Evolutionary conservation across 2,113 vertebrate species (phyloP).

Genomic region (Lamprologus ornatipinnis): DNA sequence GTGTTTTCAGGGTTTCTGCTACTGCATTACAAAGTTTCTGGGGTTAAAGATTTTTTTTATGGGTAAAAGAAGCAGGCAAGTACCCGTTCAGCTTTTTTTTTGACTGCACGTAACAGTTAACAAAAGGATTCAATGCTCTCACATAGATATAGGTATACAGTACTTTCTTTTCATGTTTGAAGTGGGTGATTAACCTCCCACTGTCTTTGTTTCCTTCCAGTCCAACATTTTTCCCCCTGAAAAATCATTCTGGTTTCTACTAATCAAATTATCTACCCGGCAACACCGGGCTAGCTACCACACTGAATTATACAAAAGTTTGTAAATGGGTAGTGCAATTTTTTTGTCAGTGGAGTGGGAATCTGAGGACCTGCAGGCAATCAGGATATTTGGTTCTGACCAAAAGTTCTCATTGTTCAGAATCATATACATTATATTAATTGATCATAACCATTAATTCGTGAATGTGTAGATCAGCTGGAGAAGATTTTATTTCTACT

Average conservation of each 20-base stretch:
- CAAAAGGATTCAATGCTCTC: background rate
- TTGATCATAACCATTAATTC: background rate
- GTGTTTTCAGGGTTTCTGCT: background rate
- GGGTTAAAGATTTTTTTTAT: background rate
- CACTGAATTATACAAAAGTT: background rate
- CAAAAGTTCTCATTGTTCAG: background rate
- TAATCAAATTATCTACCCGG: background rate
- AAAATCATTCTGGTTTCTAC: background rate
- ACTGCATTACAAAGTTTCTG: background rate
- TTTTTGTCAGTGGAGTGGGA: background rate
- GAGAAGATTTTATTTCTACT: background rate
- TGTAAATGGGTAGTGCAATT: background rate
- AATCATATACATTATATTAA: background rate
- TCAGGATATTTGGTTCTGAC: background rate
- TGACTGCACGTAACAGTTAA: background rate
- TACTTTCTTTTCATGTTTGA: background rate
- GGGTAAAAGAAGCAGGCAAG: background rate
- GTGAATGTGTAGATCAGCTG: background rate
- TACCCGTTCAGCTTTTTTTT: background rate
- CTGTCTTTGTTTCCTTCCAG: background rate
- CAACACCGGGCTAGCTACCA: rapidly evolving
- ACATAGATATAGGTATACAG: background rate
- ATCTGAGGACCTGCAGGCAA: background rate
- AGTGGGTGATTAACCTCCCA: background rate
- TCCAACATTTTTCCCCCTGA: background rate